phyloP scores from a whole-genome alignment of 2,888 invertebrate species.

The Malachius bipustulatus region DNA sequence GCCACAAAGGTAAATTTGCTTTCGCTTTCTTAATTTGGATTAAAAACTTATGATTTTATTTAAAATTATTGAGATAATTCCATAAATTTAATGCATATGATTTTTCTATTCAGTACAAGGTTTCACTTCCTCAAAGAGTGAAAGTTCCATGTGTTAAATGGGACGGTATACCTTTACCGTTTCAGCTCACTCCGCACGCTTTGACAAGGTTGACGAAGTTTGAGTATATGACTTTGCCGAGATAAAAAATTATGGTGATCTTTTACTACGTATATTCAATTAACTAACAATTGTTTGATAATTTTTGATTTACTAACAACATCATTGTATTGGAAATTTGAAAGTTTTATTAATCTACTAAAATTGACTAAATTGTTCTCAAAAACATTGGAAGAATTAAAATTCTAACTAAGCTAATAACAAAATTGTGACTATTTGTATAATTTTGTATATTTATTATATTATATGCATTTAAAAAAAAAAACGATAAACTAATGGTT shows the following conservation, averaged over 20 bases:
- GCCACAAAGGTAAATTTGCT: conserved; percentile 76
- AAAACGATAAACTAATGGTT: too few relatives aligned
- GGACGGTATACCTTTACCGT: conserved; percentile 32
- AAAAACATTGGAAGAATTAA: too few relatives aligned
- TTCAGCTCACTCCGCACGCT: conserved; percentile 32
- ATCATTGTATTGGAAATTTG: too few relatives aligned
- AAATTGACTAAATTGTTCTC: too few relatives aligned
- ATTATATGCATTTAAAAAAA: too few relatives aligned
- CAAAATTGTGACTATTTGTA: too few relatives aligned
- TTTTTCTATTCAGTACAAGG: conserved; percentile 27
- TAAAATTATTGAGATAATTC: conserved; percentile 6
- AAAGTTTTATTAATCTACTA: too few relatives aligned
- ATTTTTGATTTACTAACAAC: too few relatives aligned
- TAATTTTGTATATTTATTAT: too few relatives aligned
- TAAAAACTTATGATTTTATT: conserved; percentile 6
- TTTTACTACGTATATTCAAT: too few relatives aligned
- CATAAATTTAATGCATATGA: conserved; percentile 13
- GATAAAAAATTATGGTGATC: conserved; percentile 26
- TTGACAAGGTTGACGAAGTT: conserved; percentile 29
- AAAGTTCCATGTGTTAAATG: conserved; percentile 32
- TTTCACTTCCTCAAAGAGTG: conserved; percentile 35
- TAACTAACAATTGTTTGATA: too few relatives aligned
- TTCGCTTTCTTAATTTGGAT: conserved; percentile 3
- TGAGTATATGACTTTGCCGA: conserved; percentile 32
- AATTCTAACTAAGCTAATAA: too few relatives aligned